phyloP scores from a whole-genome alignment of 2,797 vertebrate genomes.

The Ambastaia sidthimunki region DNA sequence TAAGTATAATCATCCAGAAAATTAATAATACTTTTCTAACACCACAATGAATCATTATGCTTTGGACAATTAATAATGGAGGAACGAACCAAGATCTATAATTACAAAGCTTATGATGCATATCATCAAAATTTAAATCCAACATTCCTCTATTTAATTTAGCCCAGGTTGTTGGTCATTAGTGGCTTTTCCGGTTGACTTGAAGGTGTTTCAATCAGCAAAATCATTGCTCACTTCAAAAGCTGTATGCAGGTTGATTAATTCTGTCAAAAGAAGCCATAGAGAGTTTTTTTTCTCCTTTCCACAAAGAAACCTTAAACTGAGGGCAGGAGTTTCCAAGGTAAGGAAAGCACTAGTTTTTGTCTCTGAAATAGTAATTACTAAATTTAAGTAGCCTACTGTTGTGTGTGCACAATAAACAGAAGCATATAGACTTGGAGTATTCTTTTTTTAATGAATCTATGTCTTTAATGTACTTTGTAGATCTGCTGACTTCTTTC shows the following conservation, averaged over 20 bases:
- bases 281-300: slow-evolving; percentile 7
- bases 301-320: neutral
- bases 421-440: slow-evolving; percentile 5
- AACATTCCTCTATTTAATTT: slow-evolving; percentile 71
- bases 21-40: slow-evolving; percentile 94
- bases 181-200: slow-evolving; percentile 62
- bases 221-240: slow-evolving; percentile 59
- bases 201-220: slow-evolving; percentile 58
- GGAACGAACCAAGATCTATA: slow-evolving; percentile 87
- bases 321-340: neutral
- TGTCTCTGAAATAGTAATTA: slow-evolving; percentile 15
- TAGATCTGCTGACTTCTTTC: neutral
- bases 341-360: neutral
- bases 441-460: neutral
- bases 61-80: slow-evolving; percentile 95
- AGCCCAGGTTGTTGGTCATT: slow-evolving; percentile 60
- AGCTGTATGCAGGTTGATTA: slow-evolving; percentile 51
- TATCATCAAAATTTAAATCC: slow-evolving; percentile 83
- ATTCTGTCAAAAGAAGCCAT: slow-evolving; percentile 54
- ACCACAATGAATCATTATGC: slow-evolving; percentile 94
- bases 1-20: slow-evolving; percentile 96
- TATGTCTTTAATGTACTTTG: neutral
- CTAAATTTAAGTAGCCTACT: neutral
- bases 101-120: slow-evolving; percentile 87
- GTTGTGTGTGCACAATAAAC: slow-evolving; percentile 6